Conservation (phyloP, 2,113 vertebrate genomes). For the Himantopus leucocephalus region DNA sequence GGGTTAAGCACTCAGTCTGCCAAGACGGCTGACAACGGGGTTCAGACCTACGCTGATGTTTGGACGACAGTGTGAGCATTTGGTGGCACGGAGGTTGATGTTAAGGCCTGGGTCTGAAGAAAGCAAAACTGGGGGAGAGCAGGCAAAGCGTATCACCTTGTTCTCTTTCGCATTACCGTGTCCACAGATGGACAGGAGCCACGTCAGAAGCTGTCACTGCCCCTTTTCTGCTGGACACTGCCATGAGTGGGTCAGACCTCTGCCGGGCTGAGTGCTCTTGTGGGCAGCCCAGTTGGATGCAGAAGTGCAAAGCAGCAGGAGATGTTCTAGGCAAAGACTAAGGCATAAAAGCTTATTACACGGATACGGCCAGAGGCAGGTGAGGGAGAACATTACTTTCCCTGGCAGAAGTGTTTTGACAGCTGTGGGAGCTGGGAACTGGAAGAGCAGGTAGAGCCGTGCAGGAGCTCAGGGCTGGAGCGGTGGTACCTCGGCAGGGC, state of each 20-base stretch:
- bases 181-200: not conserved
- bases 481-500: not conserved
- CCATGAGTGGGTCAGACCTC: not conserved
- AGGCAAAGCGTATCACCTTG: not conserved
- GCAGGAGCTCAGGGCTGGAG: not conserved
- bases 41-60: not conserved
- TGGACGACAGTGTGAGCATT: not conserved
- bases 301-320: not conserved
- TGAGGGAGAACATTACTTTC: not conserved
- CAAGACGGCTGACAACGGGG: not conserved
- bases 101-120: not conserved
- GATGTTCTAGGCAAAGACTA: not conserved
- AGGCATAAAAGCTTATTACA: not conserved
- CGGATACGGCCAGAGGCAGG: not conserved
- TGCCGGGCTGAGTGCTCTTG: not conserved
- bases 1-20: not conserved
- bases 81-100: not conserved
- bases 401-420: not conserved
- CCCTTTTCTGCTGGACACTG: not conserved
- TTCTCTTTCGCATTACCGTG: not conserved
- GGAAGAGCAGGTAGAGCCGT: not conserved
- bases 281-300: fast-evolving
- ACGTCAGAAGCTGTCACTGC: not conserved
- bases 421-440: conserved; percentile 1
- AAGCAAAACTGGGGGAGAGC: not conserved